These are phyloP conservation scores for Chiroxiphia lanceolata DNA, from an alignment of 2,797 vertebrate genomes.

Conservation along the genomic window DNA sequence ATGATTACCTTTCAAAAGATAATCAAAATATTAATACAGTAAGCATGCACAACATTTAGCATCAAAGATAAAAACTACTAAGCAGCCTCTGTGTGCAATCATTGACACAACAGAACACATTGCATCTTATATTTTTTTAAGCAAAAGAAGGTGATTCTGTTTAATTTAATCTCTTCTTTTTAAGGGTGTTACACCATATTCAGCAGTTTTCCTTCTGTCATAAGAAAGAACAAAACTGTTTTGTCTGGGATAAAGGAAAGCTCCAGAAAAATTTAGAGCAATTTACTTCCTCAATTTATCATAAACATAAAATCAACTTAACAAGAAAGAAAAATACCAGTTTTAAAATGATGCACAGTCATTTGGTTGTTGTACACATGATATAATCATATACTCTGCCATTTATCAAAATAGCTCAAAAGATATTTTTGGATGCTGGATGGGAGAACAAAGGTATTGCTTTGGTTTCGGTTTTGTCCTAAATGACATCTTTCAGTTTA, in stretches of 20 bases:
- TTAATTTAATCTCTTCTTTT: not conserved
- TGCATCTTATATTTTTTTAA: not conserved
- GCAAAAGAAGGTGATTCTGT: not conserved
- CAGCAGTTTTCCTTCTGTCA: not conserved
- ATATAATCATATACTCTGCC: not conserved
- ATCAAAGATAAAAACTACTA: not conserved
- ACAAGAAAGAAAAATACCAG: not conserved
- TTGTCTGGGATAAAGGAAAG: not conserved
- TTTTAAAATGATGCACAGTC: not conserved
- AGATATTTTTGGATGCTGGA: not conserved
- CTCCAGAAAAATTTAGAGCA: not conserved
- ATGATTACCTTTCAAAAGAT: not conserved
- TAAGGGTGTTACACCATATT: not conserved
- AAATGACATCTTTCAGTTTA: not conserved
- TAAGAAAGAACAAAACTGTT: not conserved
- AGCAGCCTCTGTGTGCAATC: not conserved
- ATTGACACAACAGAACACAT: not conserved
- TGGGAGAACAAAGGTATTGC: not conserved
- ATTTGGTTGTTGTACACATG: not conserved
- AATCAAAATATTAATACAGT: not conserved
- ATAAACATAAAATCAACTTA: not conserved
- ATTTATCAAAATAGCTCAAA: not conserved
- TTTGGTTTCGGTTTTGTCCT: not conserved
- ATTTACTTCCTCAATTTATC: not conserved
- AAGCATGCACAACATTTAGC: not conserved